phyloP scores from a whole-genome alignment of 2,797 vertebrate species.

The Platalea minor region DNA sequence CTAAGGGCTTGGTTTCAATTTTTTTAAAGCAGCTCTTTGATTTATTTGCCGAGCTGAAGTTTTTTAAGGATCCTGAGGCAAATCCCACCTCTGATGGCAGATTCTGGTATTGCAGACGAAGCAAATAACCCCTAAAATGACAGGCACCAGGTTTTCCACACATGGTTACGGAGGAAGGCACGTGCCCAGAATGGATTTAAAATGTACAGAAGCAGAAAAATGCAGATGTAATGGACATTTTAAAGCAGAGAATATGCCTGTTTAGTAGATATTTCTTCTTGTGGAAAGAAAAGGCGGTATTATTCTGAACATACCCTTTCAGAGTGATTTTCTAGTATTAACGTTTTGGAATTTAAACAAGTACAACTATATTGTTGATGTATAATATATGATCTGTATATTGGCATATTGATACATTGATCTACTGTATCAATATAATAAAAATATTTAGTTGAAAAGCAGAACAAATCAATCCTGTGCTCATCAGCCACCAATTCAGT shows the following conservation, averaged over 20 bases:
- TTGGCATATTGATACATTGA: neutral
- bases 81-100: neutral
- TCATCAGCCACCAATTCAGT: neutral
- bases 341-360: neutral
- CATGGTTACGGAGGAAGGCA: neutral
- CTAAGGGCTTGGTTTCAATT: neutral
- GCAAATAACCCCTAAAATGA: neutral
- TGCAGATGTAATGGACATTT: neutral
- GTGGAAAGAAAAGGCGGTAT: neutral
- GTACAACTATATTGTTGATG: neutral
- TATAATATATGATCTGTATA: neutral
- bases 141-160: neutral
- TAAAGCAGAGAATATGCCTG: neutral
- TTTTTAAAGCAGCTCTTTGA: neutral
- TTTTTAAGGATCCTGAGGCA: neutral
- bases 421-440: neutral
- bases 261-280: neutral
- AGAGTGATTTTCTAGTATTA: neutral
- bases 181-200: fast-evolving
- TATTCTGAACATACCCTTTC: neutral
- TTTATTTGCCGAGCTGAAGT: neutral
- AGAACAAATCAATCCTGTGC: neutral
- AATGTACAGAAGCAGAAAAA: neutral
- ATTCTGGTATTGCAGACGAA: neutral
- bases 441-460: neutral